Evolutionary conservation across 2,888 invertebrate species (phyloP).

Genomic region (Caenorhabditis angaria): DNA sequence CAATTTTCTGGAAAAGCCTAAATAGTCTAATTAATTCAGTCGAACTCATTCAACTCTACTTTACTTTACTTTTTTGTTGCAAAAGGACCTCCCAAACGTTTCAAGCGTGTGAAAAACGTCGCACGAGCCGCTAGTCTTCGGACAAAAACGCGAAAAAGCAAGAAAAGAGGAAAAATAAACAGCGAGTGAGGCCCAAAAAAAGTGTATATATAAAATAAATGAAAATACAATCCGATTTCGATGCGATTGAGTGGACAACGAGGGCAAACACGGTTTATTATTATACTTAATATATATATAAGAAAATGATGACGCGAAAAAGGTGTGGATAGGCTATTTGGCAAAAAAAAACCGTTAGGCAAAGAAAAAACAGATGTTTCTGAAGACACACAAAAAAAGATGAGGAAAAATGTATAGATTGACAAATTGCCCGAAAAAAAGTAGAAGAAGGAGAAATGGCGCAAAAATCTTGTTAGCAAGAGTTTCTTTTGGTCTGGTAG

Average conservation of each 20-base stretch:
- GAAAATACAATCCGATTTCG: conserved; percentile 7
- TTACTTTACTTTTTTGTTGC: neutral
- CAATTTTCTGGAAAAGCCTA: no score
- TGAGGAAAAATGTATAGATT: neutral
- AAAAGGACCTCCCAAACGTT: neutral
- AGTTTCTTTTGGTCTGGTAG: neutral
- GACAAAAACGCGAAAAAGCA: neutral
- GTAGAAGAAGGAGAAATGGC: neutral
- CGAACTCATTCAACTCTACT: no score
- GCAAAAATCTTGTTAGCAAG: neutral
- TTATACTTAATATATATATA: no score
- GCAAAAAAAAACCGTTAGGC: neutral
- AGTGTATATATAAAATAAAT: conserved; percentile 1
- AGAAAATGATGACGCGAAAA: neutral
- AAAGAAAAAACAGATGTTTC: neutral
- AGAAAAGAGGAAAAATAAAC: conserved; percentile 2
- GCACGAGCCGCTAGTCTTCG: no score
- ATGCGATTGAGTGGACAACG: conserved; percentile 7
- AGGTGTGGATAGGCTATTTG: neutral
- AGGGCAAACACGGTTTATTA: conserved; percentile 2
- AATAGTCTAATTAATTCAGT: no score
- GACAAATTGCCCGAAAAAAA: conserved; percentile 4
- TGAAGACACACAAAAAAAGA: no score
- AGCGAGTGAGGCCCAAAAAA: neutral
- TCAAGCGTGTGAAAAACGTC: conserved; percentile 1